Conservation (phyloP, 2,113 vertebrate genomes). For the Epinephelus lanceolatus region DNA sequence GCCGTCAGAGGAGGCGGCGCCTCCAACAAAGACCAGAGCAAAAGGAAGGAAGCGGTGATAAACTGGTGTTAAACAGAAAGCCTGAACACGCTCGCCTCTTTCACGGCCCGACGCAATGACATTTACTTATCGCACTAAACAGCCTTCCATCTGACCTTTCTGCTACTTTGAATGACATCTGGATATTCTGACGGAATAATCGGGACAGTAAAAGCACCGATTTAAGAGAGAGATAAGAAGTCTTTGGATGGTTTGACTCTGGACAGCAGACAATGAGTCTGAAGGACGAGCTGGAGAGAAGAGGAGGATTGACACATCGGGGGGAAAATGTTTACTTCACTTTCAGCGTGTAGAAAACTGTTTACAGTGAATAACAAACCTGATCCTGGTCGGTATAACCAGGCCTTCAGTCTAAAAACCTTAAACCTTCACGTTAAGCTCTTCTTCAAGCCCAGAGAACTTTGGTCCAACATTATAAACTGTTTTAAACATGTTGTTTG, state of each 20-base stretch:
- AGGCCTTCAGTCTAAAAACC: background rate
- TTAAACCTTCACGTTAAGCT: constrained; percentile 12
- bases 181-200: constrained; percentile 82
- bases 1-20: constrained; percentile 48
- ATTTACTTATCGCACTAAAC: constrained; percentile 85
- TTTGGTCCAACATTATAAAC: background rate
- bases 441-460: background rate
- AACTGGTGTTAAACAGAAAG: constrained; percentile 81
- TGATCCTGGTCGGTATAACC: background rate
- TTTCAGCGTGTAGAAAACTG: constrained; percentile 1
- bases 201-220: constrained; percentile 65
- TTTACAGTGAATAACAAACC: constrained; percentile 5
- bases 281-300: background rate
- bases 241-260: background rate
- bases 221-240: constrained; percentile 67
- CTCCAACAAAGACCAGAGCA: constrained; percentile 64
- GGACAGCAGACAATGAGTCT: background rate
- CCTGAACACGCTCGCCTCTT: constrained; percentile 63
- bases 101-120: constrained; percentile 72
- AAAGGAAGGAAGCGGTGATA: constrained; percentile 56
- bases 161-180: constrained; percentile 83
- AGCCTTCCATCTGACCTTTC: constrained; percentile 84
- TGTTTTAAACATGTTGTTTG: too few species aligned
- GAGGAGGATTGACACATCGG: background rate
- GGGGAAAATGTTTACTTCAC: constrained; percentile 41